Conservation (phyloP, 2,797 vertebrate species). For the Anolis apletophallus region DNA sequence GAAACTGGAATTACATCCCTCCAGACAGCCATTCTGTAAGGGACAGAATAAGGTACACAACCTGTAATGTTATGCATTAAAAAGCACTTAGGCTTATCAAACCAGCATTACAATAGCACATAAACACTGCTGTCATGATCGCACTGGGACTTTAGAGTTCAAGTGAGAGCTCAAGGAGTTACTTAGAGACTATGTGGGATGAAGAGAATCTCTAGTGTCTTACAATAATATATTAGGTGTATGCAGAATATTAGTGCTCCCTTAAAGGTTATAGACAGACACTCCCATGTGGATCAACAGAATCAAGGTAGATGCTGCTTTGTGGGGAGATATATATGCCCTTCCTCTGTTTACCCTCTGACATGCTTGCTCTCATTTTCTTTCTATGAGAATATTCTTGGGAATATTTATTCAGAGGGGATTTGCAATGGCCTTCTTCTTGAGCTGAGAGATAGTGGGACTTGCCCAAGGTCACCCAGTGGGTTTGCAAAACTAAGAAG, state of each 20-base stretch:
- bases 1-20: constrained; percentile 72
- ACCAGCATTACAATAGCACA: constrained; percentile 67
- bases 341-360: too few species aligned
- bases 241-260: background rate
- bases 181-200: constrained; percentile 39
- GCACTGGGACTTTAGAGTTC: constrained; percentile 68
- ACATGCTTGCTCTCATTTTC: too few species aligned
- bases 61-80: constrained; percentile 66
- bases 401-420: too few species aligned
- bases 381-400: too few species aligned
- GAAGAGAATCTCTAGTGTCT: background rate
- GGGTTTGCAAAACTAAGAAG: too few species aligned
- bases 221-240: constrained; percentile 5
- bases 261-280: background rate
- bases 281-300: background rate
- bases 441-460: too few species aligned
- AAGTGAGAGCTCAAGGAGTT: constrained; percentile 51
- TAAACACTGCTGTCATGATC: constrained; percentile 65
- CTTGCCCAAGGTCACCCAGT: too few species aligned
- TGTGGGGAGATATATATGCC: background rate
- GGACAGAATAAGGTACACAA: constrained; percentile 60
- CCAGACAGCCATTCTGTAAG: constrained; percentile 64
- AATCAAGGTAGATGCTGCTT: background rate
- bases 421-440: too few species aligned
- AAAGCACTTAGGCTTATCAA: constrained; percentile 69